phyloP scores from a whole-genome alignment of 2,888 invertebrate species.

The Amiota communis region DNA sequence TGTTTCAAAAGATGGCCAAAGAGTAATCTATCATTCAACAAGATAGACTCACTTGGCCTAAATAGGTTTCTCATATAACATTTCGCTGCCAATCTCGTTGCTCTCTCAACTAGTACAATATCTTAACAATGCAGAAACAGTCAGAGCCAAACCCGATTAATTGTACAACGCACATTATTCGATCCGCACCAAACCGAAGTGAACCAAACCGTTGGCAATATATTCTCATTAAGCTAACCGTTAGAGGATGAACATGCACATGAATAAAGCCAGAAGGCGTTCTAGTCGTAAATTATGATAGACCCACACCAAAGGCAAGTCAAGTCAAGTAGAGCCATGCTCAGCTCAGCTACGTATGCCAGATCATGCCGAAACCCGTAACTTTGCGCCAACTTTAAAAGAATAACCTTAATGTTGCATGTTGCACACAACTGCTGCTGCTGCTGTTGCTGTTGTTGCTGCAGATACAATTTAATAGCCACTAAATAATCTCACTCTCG shows the following conservation, averaged over 20 bases:
- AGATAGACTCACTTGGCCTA: too few relatives aligned
- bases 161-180: too few relatives aligned
- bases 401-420: background rate
- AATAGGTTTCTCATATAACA: too few relatives aligned
- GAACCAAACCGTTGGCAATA: background rate
- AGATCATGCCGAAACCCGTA: background rate
- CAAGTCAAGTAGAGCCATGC: background rate
- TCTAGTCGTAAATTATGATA: slow-evolving; percentile 22
- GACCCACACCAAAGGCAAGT: slow-evolving; percentile 1
- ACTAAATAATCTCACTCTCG: slow-evolving; percentile 22
- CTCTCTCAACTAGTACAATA: too few relatives aligned
- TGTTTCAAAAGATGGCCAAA: too few relatives aligned
- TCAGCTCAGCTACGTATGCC: background rate
- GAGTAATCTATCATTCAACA: too few relatives aligned
- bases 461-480: slow-evolving; percentile 26
- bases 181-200: too few relatives aligned
- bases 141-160: too few relatives aligned
- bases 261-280: slow-evolving; percentile 9
- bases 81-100: too few relatives aligned
- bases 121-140: too few relatives aligned
- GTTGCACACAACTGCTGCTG: background rate
- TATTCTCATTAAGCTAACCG: slow-evolving; percentile 19
- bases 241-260: slow-evolving; percentile 13
- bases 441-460: background rate
- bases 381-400: too few relatives aligned